Percentiles rank a stretch among this genome's conserved stretches.
Conservation (phyloP, 2,797 vertebrate genomes). For the Mus minutoides region DNA sequence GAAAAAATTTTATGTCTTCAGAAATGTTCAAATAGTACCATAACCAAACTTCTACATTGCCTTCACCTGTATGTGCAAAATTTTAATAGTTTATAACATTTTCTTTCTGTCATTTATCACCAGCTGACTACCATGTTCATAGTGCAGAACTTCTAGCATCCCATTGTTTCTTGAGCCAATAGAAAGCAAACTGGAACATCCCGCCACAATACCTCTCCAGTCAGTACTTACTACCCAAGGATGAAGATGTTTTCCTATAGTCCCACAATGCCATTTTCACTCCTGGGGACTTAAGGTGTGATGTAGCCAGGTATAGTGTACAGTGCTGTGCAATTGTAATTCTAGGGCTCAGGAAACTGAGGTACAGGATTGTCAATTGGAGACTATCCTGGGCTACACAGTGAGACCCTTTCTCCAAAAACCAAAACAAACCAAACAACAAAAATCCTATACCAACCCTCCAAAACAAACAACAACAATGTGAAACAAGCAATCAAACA, state of each 20-base stretch:
- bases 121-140: neutral
- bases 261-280: neutral
- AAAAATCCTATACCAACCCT: neutral
- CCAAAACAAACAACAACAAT: neutral
- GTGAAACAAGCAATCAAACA: neutral
- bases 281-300: neutral
- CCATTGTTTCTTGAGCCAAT: neutral
- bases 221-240: neutral
- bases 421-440: neutral
- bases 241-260: neutral
- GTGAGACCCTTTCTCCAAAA: neutral
- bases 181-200: neutral
- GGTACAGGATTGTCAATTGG: too few relatives aligned
- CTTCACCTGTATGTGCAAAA: constrained; percentile 4
- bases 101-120: neutral
- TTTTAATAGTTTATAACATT: neutral
- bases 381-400: neutral
- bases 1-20: constrained; percentile 29
- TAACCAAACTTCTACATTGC: neutral
- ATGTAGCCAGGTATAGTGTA: neutral
- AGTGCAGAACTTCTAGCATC: neutral
- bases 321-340: neutral
- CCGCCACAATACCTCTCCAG: neutral
- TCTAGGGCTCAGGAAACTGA: neutral
- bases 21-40: neutral